Evolutionary conservation across 2,797 vertebrate species (phyloP).

Genomic region (Chrysolophus pictus): DNA sequence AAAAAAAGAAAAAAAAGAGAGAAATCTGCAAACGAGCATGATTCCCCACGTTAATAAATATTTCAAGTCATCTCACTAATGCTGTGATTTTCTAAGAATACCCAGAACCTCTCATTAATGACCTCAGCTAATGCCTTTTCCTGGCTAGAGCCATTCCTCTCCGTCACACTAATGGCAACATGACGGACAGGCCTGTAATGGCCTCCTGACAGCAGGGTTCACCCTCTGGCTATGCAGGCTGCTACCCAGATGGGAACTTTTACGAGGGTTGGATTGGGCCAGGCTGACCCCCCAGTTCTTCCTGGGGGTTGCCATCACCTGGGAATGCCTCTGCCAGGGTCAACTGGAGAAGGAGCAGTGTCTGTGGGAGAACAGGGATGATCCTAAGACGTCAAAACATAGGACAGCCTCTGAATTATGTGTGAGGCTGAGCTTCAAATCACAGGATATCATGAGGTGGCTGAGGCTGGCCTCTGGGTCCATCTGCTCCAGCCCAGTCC

Average conservation of each 20-base stretch:
- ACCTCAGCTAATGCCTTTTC: conserved; percentile 61
- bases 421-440: background rate
- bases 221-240: background rate
- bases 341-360: fast-evolving
- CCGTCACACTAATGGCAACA: background rate
- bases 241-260: background rate
- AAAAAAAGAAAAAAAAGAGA: background rate
- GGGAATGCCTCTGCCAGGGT: background rate
- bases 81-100: conserved; percentile 68
- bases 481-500: background rate
- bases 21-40: conserved; percentile 46
- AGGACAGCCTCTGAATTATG: background rate
- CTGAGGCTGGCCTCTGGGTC: background rate
- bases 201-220: background rate
- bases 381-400: background rate
- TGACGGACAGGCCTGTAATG: background rate
- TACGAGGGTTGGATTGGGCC: fast-evolving
- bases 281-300: fast-evolving
- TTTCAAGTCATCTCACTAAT: conserved; percentile 64
- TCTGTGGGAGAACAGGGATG: fast-evolving
- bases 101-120: conserved; percentile 44
- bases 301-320: fast-evolving
- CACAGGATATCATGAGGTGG: background rate
- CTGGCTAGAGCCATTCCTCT: background rate
- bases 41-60: conserved; percentile 50